These are phyloP conservation scores for Malachius bipustulatus DNA, from an alignment of 2,888 invertebrate genomes.

Conservation along the genomic window DNA sequence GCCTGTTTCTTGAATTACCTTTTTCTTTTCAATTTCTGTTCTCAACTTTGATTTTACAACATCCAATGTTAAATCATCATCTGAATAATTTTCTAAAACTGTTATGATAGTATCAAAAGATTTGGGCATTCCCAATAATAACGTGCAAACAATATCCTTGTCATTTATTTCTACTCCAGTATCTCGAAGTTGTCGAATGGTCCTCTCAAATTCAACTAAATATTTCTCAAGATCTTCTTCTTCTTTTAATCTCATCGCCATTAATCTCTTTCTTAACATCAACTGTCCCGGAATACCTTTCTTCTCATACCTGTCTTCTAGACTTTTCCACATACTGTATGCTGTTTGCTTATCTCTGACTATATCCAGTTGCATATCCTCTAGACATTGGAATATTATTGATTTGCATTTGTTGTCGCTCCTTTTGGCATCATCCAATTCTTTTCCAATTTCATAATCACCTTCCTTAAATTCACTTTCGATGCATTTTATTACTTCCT, in stretches of 20 bases:
- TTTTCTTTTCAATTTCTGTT: neutral
- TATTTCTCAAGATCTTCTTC: neutral
- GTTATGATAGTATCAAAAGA: neutral
- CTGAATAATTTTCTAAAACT: neutral
- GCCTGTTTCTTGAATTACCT: neutral
- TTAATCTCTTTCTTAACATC: conserved; percentile 5
- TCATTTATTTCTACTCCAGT: neutral
- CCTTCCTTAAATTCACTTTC: conserved; percentile 1
- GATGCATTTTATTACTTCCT: conserved; percentile 4
- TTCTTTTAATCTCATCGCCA: conserved; percentile 7
- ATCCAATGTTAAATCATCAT: neutral
- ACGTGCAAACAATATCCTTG: neutral
- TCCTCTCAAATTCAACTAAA: neutral
- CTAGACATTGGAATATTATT: conserved; percentile 5
- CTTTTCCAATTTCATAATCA: conserved; percentile 3
- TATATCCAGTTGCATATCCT: conserved; percentile 6
- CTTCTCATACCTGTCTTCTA: conserved; percentile 8
- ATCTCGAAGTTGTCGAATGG: neutral
- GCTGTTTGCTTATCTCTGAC: conserved; percentile 6
- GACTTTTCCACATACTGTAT: conserved; percentile 5
- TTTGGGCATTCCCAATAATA: neutral
- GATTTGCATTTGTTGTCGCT: conserved; percentile 7
- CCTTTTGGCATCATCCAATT: neutral
- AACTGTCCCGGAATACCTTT: conserved; percentile 7
- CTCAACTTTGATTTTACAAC: neutral